phyloP scores from a whole-genome alignment of 30 jellyfish, hydroid and myxozoan genomes.

The Chrysaora quinquecirrha region DNA sequence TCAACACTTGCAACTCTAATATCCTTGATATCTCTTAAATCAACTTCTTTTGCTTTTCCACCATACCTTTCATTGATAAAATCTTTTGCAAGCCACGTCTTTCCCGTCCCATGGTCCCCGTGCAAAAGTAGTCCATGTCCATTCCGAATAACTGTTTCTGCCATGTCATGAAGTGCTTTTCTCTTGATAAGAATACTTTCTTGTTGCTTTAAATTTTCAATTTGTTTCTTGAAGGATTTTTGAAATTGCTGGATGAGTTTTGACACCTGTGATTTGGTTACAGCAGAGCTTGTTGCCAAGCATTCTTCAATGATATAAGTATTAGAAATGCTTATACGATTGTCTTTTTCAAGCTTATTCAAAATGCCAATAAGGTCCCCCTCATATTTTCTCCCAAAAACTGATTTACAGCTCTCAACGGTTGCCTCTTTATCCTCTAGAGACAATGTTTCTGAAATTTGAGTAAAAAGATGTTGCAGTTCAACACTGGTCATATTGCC shows the following conservation, averaged over 20 bases:
- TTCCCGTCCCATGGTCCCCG: conserved; percentile 50
- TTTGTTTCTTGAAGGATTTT: conserved; percentile 16
- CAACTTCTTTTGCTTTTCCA: conserved; percentile 26
- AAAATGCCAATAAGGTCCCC: not conserved
- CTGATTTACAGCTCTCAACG: not conserved
- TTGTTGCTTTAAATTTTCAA: conserved; percentile 14
- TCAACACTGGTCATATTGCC: too few relatives aligned
- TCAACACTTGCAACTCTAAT: conserved; percentile 2
- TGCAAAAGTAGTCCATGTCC: conserved; percentile 40
- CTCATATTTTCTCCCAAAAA: conserved; percentile 17
- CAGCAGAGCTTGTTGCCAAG: not conserved
- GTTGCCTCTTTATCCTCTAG: not conserved
- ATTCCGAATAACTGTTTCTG: conserved; percentile 13
- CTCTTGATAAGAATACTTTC: conserved; percentile 9
- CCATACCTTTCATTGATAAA: conserved; percentile 11
- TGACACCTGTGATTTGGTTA: not conserved
- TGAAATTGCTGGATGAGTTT: conserved; percentile 8
- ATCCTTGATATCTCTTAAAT: conserved; percentile 36
- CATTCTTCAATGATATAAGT: conserved; percentile 19
- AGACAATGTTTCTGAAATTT: too few relatives aligned
- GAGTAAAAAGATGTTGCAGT: too few relatives aligned
- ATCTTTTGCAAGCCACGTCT: conserved; percentile 38
- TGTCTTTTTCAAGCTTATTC: conserved; percentile 23
- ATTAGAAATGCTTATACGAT: conserved; percentile 13
- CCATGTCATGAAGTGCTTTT: conserved; percentile 4